Evolutionary conservation across 30 jellyfish, hydroid and myxozoan species (phyloP).

Genomic region (Mastigias papua): DNA sequence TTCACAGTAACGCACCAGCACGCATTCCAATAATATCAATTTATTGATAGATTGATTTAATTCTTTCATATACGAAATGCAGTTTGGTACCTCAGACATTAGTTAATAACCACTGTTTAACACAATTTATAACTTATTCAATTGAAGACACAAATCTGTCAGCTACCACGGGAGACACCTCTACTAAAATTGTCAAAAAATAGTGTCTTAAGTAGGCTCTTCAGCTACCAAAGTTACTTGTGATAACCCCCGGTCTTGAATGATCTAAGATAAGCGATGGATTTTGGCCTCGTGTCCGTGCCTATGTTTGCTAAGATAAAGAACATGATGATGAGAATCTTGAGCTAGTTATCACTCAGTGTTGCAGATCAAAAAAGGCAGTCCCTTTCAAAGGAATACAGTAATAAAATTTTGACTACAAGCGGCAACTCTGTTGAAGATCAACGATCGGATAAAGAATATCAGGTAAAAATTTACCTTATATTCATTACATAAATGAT

Average conservation of each 20-base stretch:
- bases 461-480: neutral
- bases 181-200: neutral
- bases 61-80: no score
- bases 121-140: neutral
- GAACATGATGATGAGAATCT: conserved; percentile 14
- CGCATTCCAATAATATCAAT: no score
- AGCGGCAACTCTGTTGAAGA: neutral
- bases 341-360: conserved; percentile 31
- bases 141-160: neutral
- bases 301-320: conserved; percentile 22
- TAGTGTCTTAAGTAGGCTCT: neutral
- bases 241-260: conserved; percentile 35
- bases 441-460: neutral
- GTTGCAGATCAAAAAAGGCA: conserved; percentile 15
- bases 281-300: conserved; percentile 63
- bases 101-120: no score
- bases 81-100: no score
- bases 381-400: neutral
- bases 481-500: no score
- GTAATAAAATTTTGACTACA: neutral
- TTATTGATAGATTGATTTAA: no score
- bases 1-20: no score
- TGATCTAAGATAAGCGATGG: conserved; percentile 10
- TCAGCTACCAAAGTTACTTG: neutral
- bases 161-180: neutral